Conservation (phyloP, 2,113 vertebrate genomes). For the Plecturocebus donacophilus region DNA sequence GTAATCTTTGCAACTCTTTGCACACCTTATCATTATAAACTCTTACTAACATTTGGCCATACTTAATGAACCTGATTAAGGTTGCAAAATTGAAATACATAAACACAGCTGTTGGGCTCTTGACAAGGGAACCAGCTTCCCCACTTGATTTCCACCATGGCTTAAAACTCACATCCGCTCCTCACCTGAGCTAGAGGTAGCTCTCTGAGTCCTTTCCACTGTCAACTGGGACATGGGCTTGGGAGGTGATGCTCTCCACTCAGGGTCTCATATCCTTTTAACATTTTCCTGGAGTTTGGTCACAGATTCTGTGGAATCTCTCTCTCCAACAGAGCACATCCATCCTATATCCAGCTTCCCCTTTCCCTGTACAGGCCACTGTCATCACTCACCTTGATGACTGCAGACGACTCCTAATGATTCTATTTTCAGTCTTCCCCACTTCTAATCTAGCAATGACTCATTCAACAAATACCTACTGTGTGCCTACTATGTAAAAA, state of each 20-base stretch:
- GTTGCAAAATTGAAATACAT: neutral
- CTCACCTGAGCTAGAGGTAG: no score
- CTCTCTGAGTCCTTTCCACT: neutral
- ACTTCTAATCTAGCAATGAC: neutral
- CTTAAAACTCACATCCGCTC: neutral
- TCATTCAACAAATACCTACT: neutral
- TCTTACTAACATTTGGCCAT: neutral
- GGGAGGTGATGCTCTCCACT: neutral
- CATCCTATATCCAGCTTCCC: neutral
- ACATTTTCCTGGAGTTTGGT: fast-evolving
- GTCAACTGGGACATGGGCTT: neutral
- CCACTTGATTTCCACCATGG: neutral
- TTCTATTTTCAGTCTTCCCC: neutral
- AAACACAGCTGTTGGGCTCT: neutral
- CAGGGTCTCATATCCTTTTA: neutral
- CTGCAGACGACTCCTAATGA: no score
- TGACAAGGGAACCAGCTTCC: neutral
- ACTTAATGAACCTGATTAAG: neutral
- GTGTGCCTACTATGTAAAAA: neutral
- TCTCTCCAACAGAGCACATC: neutral
- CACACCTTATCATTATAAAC: neutral
- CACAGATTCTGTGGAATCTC: neutral
- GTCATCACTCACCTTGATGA: no score
- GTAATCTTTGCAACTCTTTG: neutral
- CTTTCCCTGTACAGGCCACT: fast-evolving